Percentiles rank a stretch among this genome's conserved stretches.
phyloP scores from a whole-genome alignment of 2,797 vertebrate genomes.

The Siniperca undulata region DNA sequence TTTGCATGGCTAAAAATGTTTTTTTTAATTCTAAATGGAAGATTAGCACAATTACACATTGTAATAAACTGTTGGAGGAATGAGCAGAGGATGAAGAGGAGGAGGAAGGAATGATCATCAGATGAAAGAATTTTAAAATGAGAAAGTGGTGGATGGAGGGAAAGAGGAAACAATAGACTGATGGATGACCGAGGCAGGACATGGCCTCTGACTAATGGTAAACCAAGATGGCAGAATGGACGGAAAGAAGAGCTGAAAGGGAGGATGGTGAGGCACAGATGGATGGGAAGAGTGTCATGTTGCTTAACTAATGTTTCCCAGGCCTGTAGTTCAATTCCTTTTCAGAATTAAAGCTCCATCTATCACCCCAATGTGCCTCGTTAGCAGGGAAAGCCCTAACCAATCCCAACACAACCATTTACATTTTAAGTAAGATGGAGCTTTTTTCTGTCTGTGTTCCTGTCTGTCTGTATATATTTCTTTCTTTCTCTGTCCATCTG shows the following conservation, averaged over 20 bases:
- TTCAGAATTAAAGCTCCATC: constrained; percentile 79
- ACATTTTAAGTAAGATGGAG: constrained; percentile 73
- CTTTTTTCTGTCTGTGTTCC: constrained; percentile 56
- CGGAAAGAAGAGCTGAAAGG: constrained; percentile 56
- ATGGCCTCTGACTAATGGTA: constrained; percentile 60
- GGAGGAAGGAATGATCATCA: background rate
- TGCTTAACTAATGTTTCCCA: constrained; percentile 78
- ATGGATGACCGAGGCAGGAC: constrained; percentile 56
- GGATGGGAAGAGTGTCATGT: constrained; percentile 68
- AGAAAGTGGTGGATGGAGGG: constrained; percentile 15
- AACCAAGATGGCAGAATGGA: constrained; percentile 68
- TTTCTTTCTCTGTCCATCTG: constrained; percentile 28
- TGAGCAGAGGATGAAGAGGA: constrained; percentile 9
- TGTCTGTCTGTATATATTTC: constrained; percentile 20
- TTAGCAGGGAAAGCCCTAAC: constrained; percentile 69
- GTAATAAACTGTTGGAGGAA: background rate
- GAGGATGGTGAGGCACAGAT: constrained; percentile 68
- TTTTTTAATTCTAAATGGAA: background rate
- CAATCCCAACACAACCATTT: constrained; percentile 75
- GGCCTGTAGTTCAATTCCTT: constrained; percentile 79
- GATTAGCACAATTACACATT: background rate
- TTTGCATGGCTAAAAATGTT: background rate
- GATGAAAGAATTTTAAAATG: constrained; percentile 30
- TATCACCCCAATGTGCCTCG: constrained; percentile 74
- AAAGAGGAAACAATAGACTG: constrained; percentile 63